phyloP scores from a whole-genome alignment of 2,888 invertebrate genomes.

The Orthosia gothica region DNA sequence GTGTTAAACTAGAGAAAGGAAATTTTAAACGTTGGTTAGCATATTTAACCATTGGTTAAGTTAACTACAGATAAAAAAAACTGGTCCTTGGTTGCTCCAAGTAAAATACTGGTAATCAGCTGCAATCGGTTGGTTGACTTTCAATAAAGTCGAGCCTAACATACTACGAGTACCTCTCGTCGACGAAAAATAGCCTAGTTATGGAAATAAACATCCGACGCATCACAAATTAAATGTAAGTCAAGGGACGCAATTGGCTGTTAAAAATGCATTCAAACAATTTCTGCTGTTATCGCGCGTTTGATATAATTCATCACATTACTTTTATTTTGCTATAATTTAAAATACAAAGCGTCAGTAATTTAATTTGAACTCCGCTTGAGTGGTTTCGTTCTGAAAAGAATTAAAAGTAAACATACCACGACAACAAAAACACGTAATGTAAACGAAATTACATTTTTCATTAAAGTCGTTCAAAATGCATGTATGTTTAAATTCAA shows the following conservation, averaged over 20 bases:
- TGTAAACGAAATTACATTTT: slow-evolving; percentile 3
- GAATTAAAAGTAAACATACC: neutral
- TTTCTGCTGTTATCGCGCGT: neutral
- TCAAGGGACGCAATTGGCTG: neutral
- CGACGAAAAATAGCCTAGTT: no score
- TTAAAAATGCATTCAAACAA: neutral
- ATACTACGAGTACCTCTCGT: no score
- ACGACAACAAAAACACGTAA: neutral
- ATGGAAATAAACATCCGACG: no score
- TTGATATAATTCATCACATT: neutral
- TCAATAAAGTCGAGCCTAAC: no score
- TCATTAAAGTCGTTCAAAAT: neutral
- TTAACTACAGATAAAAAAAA: no score
- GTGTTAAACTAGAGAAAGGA: no score
- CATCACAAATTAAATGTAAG: neutral
- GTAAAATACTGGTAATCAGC: no score
- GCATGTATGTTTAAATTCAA: slow-evolving; percentile 8
- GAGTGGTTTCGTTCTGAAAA: neutral
- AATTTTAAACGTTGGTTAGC: no score
- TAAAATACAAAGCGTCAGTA: no score
- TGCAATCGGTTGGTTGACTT: no score
- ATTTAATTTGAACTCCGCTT: neutral
- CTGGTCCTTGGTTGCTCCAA: no score
- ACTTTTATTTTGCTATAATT: neutral
- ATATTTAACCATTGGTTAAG: no score